Percentiles rank a stretch among this genome's conserved stretches.
phyloP scores from a whole-genome alignment of 2,797 vertebrate genomes.

The Peromyscus eremicus region DNA sequence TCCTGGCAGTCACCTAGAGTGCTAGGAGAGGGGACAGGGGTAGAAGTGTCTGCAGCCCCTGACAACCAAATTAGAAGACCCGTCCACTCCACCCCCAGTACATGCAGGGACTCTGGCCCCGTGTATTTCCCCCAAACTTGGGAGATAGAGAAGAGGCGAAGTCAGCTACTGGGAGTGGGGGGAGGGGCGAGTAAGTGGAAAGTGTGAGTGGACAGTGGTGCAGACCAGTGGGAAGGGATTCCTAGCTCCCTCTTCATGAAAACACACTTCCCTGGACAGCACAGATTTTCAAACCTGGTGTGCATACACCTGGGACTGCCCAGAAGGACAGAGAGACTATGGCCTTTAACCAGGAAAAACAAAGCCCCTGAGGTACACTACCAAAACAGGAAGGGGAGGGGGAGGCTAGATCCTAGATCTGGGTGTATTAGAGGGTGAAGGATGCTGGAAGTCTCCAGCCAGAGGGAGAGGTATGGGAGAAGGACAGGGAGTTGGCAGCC shows the following conservation, averaged over 20 bases:
- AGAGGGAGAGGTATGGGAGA: background rate
- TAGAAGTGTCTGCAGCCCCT: background rate
- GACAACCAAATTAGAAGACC: background rate
- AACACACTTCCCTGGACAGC: background rate
- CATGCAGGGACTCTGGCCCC: background rate
- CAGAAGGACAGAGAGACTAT: background rate
- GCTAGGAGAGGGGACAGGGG: background rate
- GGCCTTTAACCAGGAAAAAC: background rate
- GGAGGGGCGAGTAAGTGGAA: background rate
- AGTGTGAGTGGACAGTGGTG: too few species aligned
- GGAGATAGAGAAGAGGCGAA: background rate
- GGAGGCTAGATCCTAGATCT: background rate
- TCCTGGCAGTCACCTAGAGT: background rate
- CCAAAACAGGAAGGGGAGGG: background rate
- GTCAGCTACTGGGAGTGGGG: background rate
- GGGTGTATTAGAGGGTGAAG: background rate
- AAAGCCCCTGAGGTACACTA: background rate
- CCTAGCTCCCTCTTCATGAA: background rate
- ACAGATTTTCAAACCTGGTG: background rate
- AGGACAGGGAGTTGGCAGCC: background rate
- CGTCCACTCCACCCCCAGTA: background rate
- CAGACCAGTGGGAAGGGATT: accelerated
- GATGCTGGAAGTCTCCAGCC: background rate
- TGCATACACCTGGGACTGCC: background rate
- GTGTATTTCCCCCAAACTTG: background rate